Percentiles rank a stretch among this genome's conserved stretches.
Evolutionary conservation across 2,888 invertebrate species (phyloP).

Genomic region (Mesorhabditis sp.): DNA sequence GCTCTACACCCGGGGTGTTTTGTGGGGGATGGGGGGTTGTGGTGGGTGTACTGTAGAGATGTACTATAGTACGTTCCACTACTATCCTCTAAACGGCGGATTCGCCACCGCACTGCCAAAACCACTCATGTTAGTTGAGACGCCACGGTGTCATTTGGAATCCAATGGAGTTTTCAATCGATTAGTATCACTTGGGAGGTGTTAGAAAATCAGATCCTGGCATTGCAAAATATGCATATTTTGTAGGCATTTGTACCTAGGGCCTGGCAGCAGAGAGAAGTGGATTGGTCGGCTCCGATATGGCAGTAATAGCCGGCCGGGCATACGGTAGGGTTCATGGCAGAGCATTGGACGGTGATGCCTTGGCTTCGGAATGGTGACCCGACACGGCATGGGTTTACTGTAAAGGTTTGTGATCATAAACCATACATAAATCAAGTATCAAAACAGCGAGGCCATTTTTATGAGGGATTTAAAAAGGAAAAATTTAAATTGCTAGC

Average conservation of each 20-base stretch:
- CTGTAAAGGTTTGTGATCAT: constrained; percentile 24
- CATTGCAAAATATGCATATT: constrained; percentile 16
- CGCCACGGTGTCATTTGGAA: too few species aligned
- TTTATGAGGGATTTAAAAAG: too few species aligned
- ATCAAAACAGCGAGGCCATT: too few species aligned
- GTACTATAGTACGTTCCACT: too few species aligned
- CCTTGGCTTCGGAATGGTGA: constrained; percentile 52
- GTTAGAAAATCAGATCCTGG: constrained; percentile 14
- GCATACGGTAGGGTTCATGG: constrained; percentile 39
- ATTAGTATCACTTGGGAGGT: constrained; percentile 8
- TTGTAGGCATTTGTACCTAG: constrained; percentile 30
- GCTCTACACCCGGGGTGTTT: too few species aligned
- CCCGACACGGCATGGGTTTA: constrained; percentile 55
- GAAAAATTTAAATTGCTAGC: too few species aligned
- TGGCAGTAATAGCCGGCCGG: constrained; percentile 56
- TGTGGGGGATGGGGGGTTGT: too few species aligned
- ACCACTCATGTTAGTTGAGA: too few species aligned
- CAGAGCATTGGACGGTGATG: constrained; percentile 51
- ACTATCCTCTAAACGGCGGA: too few species aligned
- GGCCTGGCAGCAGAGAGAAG: constrained; percentile 53
- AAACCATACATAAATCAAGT: too few species aligned
- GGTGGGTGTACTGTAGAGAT: too few species aligned
- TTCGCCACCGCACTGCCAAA: too few species aligned
- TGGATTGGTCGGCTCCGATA: constrained; percentile 46
- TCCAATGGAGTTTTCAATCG: constrained; percentile 1